Base-by-base conservation (phyloP, 30 jellyfish, hydroid and myxozoan species). In the Cassiopea xamachana region DNA sequence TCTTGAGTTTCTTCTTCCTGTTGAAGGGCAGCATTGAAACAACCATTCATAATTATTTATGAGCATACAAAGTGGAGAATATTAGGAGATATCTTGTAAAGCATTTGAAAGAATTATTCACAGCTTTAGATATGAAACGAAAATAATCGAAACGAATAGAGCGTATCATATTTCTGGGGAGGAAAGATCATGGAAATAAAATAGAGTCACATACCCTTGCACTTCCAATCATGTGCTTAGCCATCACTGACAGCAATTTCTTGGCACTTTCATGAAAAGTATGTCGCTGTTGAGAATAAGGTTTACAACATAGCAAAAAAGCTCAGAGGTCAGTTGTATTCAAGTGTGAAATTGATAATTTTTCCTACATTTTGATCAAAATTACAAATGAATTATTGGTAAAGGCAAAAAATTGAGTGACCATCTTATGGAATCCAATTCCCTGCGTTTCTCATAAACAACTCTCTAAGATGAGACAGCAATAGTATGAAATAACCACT, bases 171-270 rank as follows among this genome's bases (percentile, higher is more conserved):
- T 55, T 10, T 55, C 64, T 55, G 64, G 64, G 7, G 12, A 3
- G 64, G 12, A 55, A 3, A 55, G 64, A 55, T 10, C 64, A 55
- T 55, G 64, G 12, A 71, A 43, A 27, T 14, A 71, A 2, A 19
- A n/a, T 14, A 12, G 10, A 19, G 55, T 43, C 18, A 46, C 86
- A 45, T 59, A 88, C 95, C 87, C 95, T 67, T 1, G 95, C 90
- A 59, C 95, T 88, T 1, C 90, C 95, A 70, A 88, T 47, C 39
- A 88, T 89, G 59, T 78, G 27, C 47, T 79, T 78, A 1, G 90
- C 95, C 90, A 88, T 77, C 1, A 84, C 81, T 59, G 95, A 43
- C 6, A 88, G 47, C 48, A 79, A 47, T 77, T 75, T 86, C 88
- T 44, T 43, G 17, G 88, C 93, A 86, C 83, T 74, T 44, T 74